Evolutionary conservation across 2,888 invertebrate genomes (phyloP).

Genomic region (Nomada fabriciana): DNA sequence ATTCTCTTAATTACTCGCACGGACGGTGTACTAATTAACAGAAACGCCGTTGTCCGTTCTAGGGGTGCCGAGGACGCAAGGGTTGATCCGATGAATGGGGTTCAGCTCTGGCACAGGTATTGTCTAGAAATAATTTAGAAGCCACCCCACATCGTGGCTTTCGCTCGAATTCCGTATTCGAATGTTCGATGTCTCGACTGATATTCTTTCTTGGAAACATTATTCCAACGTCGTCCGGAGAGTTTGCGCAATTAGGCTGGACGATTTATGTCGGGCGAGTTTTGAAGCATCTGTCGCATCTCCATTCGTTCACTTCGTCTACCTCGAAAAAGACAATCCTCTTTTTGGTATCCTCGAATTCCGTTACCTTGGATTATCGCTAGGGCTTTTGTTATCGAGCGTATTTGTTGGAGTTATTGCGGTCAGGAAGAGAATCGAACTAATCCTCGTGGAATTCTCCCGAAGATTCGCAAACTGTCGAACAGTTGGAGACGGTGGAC

Average conservation of each 20-base stretch:
- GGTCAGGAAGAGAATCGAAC: constrained; percentile 3
- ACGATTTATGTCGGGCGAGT: neutral
- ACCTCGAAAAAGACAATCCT: neutral
- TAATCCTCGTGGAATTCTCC: constrained; percentile 35
- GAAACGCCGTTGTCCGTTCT: constrained; percentile 58
- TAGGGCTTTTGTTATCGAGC: too few species aligned
- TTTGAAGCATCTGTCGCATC: neutral
- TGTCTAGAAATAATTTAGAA: constrained; percentile 66
- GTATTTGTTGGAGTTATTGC: neutral
- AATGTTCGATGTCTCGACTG: neutral
- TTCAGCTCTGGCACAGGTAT: constrained; percentile 63
- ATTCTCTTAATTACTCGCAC: constrained; percentile 63
- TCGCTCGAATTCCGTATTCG: neutral
- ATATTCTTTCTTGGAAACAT: neutral
- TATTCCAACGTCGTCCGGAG: neutral
- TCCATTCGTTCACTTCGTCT: neutral
- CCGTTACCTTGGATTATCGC: neutral
- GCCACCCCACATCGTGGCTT: neutral
- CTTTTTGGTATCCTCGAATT: neutral
- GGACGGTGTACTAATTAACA: constrained; percentile 66
- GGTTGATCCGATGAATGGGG: constrained; percentile 63
- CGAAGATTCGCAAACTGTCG: constrained; percentile 40
- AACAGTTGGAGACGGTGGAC: constrained; percentile 4
- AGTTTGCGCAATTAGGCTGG: constrained; percentile 2
- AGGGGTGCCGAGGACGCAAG: constrained; percentile 64